Evolutionary conservation across 2,797 vertebrate genomes (phyloP).

Genomic region (Microctenopoma lineatum): DNA sequence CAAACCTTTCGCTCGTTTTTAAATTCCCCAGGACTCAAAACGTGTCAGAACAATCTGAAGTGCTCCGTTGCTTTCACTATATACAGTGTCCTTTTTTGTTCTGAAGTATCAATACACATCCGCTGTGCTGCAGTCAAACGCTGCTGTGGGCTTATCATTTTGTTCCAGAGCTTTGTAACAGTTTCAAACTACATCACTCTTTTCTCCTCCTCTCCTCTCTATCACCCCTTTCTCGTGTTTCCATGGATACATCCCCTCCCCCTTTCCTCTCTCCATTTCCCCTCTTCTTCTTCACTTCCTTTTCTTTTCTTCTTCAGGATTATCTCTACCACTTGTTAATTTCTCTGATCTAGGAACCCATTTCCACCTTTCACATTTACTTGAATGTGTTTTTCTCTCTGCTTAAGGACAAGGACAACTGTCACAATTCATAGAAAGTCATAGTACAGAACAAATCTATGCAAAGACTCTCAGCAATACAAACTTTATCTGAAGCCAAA

Average conservation of each 20-base stretch:
- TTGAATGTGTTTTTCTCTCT: not conserved
- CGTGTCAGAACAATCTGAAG: not conserved
- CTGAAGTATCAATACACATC: conserved; percentile 8
- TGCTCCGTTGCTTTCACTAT: not conserved
- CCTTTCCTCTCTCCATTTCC: not conserved
- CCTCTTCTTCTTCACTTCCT: conserved; percentile 42
- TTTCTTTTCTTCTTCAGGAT: conserved; percentile 31
- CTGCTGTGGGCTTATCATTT: conserved; percentile 48
- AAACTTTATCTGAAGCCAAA: not conserved
- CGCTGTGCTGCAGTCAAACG: conserved; percentile 16
- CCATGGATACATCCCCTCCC: conserved; percentile 61
- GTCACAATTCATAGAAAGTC: too few species aligned
- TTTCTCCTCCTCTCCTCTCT: conserved; percentile 27
- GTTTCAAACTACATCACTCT: conserved; percentile 50
- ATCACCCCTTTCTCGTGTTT: conserved; percentile 59
- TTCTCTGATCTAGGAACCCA: not conserved
- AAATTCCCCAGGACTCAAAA: conserved; percentile 4
- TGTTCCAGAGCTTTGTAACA: conserved; percentile 44
- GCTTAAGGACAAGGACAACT: not conserved
- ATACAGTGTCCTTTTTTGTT: not conserved
- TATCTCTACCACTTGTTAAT: conserved; percentile 2
- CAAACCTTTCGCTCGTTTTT: conserved; percentile 1
- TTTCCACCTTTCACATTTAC: conserved; percentile 12
- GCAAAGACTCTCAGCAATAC: not conserved
- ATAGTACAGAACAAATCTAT: too few species aligned